Evolutionary conservation across 2,888 invertebrate genomes (phyloP).

Genomic region (Euzetes globulus): DNA sequence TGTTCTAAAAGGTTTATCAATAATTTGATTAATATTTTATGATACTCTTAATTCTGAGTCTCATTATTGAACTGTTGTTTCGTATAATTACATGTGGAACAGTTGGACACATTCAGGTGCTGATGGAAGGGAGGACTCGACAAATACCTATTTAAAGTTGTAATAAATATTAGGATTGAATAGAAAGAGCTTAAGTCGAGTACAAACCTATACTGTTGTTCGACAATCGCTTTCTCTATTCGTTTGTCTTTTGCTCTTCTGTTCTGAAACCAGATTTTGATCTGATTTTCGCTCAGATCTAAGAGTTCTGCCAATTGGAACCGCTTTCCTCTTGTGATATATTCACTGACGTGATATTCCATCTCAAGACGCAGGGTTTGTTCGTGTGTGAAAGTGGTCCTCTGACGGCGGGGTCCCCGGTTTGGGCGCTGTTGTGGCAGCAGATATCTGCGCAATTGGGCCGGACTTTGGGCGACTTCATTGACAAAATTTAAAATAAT

Average conservation of each 20-base stretch:
- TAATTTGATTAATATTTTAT: neutral
- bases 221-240: slow-evolving; percentile 88
- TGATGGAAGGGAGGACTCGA: slow-evolving; percentile 13
- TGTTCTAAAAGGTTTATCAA: neutral
- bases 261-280: slow-evolving; percentile 91
- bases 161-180: neutral
- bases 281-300: slow-evolving; percentile 65
- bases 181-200: neutral
- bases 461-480: neutral
- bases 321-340: slow-evolving; percentile 76
- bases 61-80: slow-evolving; percentile 31
- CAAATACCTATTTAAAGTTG: slow-evolving; percentile 3
- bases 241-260: slow-evolving; percentile 90
- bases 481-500: neutral
- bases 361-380: slow-evolving; percentile 82
- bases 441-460: slow-evolving; percentile 5
- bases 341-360: slow-evolving; percentile 84
- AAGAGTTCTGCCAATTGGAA: slow-evolving; percentile 68
- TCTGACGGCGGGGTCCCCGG: slow-evolving; percentile 59
- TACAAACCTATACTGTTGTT: slow-evolving; percentile 80
- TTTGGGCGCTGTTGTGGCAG: slow-evolving; percentile 57
- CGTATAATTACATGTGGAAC: slow-evolving; percentile 33
- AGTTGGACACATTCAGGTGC: slow-evolving; percentile 31
- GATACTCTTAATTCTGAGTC: neutral
- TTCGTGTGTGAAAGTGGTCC: slow-evolving; percentile 89